phyloP scores from a whole-genome alignment of 2,797 vertebrate species.

The Orestias chungarensis region DNA sequence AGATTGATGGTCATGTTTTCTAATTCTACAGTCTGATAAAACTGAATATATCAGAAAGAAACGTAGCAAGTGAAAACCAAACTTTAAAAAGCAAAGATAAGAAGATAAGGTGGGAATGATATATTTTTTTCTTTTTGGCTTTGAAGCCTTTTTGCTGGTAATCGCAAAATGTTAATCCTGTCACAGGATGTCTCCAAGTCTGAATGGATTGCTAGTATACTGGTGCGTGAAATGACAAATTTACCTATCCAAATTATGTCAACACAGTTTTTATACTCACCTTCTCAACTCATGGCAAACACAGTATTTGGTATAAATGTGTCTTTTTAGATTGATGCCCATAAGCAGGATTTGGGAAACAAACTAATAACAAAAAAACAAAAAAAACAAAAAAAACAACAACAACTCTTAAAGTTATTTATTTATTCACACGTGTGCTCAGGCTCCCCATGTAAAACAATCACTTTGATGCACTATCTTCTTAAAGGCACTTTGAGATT shows the following conservation, averaged over 20 bases:
- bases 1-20: not conserved
- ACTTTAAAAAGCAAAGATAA: conserved; percentile 46
- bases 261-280: conserved; percentile 75
- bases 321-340: conserved; percentile 54
- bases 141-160: conserved; percentile 70
- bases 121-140: conserved; percentile 72
- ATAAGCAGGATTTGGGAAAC: conserved; percentile 44
- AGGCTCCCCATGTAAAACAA: too few species aligned
- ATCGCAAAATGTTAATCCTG: conserved; percentile 82
- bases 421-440: not conserved
- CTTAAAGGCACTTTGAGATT: too few species aligned
- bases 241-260: conserved; percentile 81
- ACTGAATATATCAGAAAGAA: not conserved
- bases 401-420: conserved; percentile 7
- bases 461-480: not conserved
- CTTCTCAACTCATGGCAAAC: conserved; percentile 73
- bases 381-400: not conserved
- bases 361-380: not conserved
- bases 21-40: not conserved
- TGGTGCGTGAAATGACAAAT: conserved; percentile 85
- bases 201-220: conserved; percentile 81
- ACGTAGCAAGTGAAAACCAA: conserved; percentile 25
- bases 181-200: conserved; percentile 79
- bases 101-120: conserved; percentile 59
- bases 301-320: conserved; percentile 77